phyloP scores from a whole-genome alignment of 2,888 invertebrate genomes.

The Cremastinae sp. region DNA sequence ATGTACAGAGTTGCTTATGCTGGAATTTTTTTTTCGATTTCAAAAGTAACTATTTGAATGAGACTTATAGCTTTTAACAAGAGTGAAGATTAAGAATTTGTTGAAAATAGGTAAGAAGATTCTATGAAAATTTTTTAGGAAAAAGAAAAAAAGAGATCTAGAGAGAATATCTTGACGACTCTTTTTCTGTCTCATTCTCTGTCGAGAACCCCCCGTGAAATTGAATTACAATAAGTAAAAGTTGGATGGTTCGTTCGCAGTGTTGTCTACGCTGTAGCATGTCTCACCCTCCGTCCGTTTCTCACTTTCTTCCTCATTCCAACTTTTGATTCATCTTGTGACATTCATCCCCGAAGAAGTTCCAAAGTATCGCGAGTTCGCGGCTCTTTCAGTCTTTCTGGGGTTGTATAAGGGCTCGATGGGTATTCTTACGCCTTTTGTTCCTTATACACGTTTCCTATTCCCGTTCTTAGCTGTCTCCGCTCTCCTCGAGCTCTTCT shows the following conservation, averaged over 20 bases:
- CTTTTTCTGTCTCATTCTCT: not conserved
- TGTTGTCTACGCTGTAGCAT: constrained; percentile 66
- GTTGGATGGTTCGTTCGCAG: constrained; percentile 76
- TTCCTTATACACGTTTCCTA: constrained; percentile 62
- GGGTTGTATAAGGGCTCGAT: constrained; percentile 62
- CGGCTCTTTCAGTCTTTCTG: constrained; percentile 28
- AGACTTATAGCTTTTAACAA: too few species aligned
- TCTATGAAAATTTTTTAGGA: too few species aligned
- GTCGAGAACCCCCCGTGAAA: constrained; percentile 70
- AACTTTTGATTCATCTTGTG: constrained; percentile 64
- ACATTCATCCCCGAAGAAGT: constrained; percentile 72
- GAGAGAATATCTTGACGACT: too few species aligned
- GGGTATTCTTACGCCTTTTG: constrained; percentile 78
- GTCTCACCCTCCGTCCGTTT: constrained; percentile 29
- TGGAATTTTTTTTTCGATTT: too few species aligned
- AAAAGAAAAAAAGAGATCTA: too few species aligned
- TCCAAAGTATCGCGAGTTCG: constrained; percentile 69
- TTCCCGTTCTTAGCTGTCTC: not conserved
- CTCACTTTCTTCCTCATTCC: constrained; percentile 56
- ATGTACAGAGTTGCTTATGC: too few species aligned
- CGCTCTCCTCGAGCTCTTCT: constrained; percentile 51
- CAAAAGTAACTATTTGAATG: too few species aligned
- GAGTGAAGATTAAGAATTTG: too few species aligned
- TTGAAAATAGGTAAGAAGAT: too few species aligned
- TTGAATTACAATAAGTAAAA: constrained; percentile 78